Evolutionary conservation across 2,113 vertebrate genomes (phyloP).

Genomic region (Nibea albiflora): DNA sequence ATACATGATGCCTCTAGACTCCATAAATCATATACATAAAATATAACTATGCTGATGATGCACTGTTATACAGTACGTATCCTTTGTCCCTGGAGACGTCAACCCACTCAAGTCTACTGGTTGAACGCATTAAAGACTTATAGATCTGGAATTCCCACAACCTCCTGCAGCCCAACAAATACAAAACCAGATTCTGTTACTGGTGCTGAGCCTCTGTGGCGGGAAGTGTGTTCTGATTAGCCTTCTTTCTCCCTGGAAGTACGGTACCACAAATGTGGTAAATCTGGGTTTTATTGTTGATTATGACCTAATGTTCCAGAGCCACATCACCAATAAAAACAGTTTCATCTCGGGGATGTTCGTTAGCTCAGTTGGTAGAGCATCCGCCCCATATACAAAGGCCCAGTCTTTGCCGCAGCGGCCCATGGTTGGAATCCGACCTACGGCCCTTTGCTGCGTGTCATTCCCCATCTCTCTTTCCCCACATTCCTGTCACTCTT

Average conservation of each 20-base stretch:
- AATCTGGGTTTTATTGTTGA: constrained; percentile 17
- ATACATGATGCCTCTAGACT: neutral
- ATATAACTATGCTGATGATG: constrained; percentile 20
- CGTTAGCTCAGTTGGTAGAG: no score
- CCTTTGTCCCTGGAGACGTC: neutral
- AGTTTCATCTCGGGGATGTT: no score
- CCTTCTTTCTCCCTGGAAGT: constrained; percentile 9
- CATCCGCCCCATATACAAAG: no score
- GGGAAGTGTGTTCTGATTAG: constrained; percentile 23
- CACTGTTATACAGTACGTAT: neutral
- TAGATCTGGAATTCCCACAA: constrained; percentile 10
- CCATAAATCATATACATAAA: constrained; percentile 10
- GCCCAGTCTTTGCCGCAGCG: no score
- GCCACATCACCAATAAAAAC: neutral
- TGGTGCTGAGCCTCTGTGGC: constrained; percentile 11
- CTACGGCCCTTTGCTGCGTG: no score
- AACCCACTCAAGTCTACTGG: constrained; percentile 13
- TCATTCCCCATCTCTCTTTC: no score
- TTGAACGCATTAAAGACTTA: constrained; percentile 8
- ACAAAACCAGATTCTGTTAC: neutral
- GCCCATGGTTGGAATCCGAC: no score
- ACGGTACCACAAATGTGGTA: constrained; percentile 17
- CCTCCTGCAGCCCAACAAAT: constrained; percentile 13
- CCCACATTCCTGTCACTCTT: no score
- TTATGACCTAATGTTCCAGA: constrained; percentile 6